A percentile compares a stretch with the other conserved stretches of the same genome.
phyloP scores from a whole-genome alignment of 53 echinoderm and acorn worm species.

The Crossaster papposus region DNA sequence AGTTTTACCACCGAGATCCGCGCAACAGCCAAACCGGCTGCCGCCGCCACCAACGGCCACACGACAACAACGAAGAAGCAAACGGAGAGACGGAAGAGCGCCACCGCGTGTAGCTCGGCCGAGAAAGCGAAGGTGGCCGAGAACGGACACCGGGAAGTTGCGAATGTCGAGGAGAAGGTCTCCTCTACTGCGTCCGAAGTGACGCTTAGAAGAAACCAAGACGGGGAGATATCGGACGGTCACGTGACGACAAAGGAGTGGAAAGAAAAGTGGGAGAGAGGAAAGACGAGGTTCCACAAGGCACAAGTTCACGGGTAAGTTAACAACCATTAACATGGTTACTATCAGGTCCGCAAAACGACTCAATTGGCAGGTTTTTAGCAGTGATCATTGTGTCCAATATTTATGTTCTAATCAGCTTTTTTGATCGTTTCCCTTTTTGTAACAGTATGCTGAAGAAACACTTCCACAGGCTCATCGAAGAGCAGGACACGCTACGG shows the following conservation, averaged over 20 bases:
- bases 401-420: neutral
- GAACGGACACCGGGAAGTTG: slow-evolving; percentile 44
- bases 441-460: slow-evolving; percentile 76
- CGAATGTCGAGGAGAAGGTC: neutral
- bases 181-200: neutral
- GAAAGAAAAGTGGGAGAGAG: slow-evolving; percentile 80
- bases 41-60: slow-evolving; percentile 26
- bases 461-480: slow-evolving; percentile 65
- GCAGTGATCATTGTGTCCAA: too few relatives aligned
- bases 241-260: slow-evolving; percentile 78
- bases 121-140: slow-evolving; percentile 42
- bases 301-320: slow-evolving; percentile 78
- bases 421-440: neutral
- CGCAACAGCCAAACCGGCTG: neutral
- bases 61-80: neutral
- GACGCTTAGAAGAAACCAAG: slow-evolving; percentile 72
- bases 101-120: slow-evolving; percentile 2
- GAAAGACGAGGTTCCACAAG: slow-evolving; percentile 89
- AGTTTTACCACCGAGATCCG: neutral
- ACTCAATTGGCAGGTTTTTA: too few relatives aligned
- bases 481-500: slow-evolving; percentile 72
- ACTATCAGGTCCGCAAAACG: too few relatives aligned
- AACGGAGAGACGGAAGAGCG: slow-evolving; percentile 37
- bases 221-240: slow-evolving; percentile 80
- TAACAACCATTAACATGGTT: neutral